These are phyloP conservation scores for Heterodera filipjevi DNA, from an alignment of 2,888 invertebrate genomes.

Conservation along the genomic window DNA sequence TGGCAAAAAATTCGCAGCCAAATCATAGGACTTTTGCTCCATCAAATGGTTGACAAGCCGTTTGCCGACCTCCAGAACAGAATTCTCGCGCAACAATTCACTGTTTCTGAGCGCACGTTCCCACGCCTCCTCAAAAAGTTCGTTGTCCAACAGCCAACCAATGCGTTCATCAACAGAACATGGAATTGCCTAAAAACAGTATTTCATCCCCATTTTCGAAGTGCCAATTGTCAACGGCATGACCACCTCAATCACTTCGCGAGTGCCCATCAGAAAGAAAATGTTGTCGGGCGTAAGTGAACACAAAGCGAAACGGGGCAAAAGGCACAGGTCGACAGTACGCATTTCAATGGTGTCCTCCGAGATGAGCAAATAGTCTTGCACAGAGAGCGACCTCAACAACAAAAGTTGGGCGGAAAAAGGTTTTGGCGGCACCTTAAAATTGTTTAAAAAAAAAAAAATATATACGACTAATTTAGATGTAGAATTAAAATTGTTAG, in stretches of 20 bases:
- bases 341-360: slow-evolving; percentile 52
- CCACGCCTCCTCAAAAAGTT: slow-evolving; percentile 53
- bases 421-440: not conserved
- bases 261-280: slow-evolving; percentile 55
- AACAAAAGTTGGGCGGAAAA: slow-evolving; percentile 40
- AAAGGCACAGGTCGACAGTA: slow-evolving; percentile 35
- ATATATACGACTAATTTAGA: too few species aligned
- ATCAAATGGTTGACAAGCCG: slow-evolving; percentile 53
- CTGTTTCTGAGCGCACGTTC: slow-evolving; percentile 50
- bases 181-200: slow-evolving; percentile 51
- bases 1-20: slow-evolving; percentile 47
- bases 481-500: too few species aligned
- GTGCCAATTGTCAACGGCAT: too few species aligned
- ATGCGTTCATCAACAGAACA: slow-evolving; percentile 58
- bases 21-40: slow-evolving; percentile 37
- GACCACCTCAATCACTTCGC: slow-evolving; percentile 53
- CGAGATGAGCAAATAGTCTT: slow-evolving; percentile 44
- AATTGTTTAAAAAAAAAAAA: not conserved
- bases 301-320: slow-evolving; percentile 43
- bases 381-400: slow-evolving; percentile 34
- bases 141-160: slow-evolving; percentile 59
- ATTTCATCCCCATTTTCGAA: not conserved
- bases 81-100: slow-evolving; percentile 35
- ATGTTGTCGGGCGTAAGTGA: slow-evolving; percentile 50
- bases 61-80: slow-evolving; percentile 49